Percentiles rank a stretch among this genome's conserved stretches.
Conservation (phyloP, 1,140 invertebrate species). For the Drosophila arizonae region DNA sequence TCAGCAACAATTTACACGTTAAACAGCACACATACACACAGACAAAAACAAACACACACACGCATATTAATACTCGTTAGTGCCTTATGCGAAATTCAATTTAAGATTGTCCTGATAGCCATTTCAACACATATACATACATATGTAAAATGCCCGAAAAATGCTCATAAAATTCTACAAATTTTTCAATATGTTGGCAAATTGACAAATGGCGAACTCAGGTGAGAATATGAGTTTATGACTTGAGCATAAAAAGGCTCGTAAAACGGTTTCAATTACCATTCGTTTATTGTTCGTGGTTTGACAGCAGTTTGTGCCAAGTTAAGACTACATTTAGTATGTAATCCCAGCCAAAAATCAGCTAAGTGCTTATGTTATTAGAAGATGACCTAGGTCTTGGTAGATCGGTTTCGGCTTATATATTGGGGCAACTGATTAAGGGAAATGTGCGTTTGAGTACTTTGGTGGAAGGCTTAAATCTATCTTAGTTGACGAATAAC, state of each 20-base stretch:
- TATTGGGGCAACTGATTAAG: no score
- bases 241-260: slow-evolving; percentile 9
- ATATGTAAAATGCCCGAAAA: not conserved
- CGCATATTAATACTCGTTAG: slow-evolving; percentile 30
- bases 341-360: not conserved
- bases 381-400: no score
- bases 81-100: slow-evolving; percentile 68
- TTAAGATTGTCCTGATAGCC: slow-evolving; percentile 39
- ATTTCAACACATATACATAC: not conserved
- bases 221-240: slow-evolving; percentile 43
- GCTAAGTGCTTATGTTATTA: not conserved
- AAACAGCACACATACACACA: not conserved
- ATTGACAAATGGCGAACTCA: not conserved
- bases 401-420: no score
- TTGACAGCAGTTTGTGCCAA: slow-evolving; percentile 4
- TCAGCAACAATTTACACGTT: slow-evolving; percentile 64
- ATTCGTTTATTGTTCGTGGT: slow-evolving; percentile 45
- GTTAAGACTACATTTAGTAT: not conserved
- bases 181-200: slow-evolving; percentile 63
- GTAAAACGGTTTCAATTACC: slow-evolving; percentile 21
- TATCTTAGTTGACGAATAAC: no score
- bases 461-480: no score
- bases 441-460: no score
- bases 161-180: slow-evolving; percentile 62
- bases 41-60: slow-evolving; percentile 6